phyloP scores from a whole-genome alignment of 2,888 invertebrate species.

The Lucinisca nassula region DNA sequence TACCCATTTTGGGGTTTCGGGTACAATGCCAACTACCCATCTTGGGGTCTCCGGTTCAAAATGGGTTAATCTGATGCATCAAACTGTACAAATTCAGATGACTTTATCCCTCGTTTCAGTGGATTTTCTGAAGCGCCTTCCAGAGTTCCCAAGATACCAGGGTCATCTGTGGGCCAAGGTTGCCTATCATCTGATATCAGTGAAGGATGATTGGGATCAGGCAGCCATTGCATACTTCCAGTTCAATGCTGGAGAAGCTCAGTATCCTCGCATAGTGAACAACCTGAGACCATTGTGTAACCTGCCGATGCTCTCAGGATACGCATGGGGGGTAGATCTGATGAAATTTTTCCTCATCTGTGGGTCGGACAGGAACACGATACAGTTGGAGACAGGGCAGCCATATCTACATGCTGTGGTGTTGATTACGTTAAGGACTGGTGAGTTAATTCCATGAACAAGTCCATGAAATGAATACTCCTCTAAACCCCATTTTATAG shows the following conservation, averaged over 20 bases:
- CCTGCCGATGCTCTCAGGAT: slow-evolving; percentile 37
- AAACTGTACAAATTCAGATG: too few species aligned
- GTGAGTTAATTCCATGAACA: slow-evolving; percentile 59
- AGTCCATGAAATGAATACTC: too few species aligned
- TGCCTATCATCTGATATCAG: slow-evolving; percentile 65
- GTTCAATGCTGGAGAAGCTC: slow-evolving; percentile 25
- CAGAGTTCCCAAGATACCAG: slow-evolving; percentile 46
- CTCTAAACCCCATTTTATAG: too few species aligned
- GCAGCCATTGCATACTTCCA: slow-evolving; percentile 65
- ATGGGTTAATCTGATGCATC: too few species aligned
- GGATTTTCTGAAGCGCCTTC: slow-evolving; percentile 28
- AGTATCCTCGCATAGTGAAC: slow-evolving; percentile 18
- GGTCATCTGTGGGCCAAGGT: slow-evolving; percentile 73
- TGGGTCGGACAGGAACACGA: slow-evolving; percentile 70
- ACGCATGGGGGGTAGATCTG: slow-evolving; percentile 58
- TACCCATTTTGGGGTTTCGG: too few species aligned
- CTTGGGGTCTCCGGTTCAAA: too few species aligned
- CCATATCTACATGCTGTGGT: slow-evolving; percentile 78
- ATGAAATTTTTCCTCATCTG: slow-evolving; percentile 65
- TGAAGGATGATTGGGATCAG: slow-evolving; percentile 52
- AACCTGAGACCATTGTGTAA: slow-evolving; percentile 71
- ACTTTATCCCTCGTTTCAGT: too few species aligned
- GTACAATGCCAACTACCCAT: too few species aligned
- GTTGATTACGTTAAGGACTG: slow-evolving; percentile 69
- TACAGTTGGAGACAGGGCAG: slow-evolving; percentile 72